Conservation (phyloP, 1,140 invertebrate genomes). For the Drosophila lacertosa region DNA sequence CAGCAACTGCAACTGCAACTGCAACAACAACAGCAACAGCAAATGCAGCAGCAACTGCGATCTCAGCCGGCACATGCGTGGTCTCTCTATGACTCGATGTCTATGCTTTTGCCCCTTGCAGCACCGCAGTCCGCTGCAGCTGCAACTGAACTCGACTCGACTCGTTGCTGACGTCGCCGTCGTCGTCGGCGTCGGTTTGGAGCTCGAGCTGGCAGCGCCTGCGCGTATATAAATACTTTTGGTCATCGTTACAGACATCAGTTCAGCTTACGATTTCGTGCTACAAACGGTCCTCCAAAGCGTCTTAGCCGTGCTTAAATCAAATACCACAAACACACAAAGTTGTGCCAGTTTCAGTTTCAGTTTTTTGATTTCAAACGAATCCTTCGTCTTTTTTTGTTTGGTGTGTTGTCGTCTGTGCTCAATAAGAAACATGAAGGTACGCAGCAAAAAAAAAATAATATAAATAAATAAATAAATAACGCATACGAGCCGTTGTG, state of each 20-base stretch:
- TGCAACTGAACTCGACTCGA: slow-evolving; percentile 42
- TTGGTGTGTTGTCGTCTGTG: slow-evolving; percentile 33
- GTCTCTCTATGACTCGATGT: slow-evolving; percentile 38
- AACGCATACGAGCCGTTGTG: neutral
- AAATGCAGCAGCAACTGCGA: slow-evolving; percentile 14
- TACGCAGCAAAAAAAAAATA: slow-evolving; percentile 21
- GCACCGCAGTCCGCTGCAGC: slow-evolving; percentile 11
- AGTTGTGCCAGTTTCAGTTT: slow-evolving; percentile 41
- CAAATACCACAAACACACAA: slow-evolving; percentile 35
- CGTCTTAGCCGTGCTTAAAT: slow-evolving; percentile 45
- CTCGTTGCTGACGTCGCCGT: slow-evolving; percentile 28
- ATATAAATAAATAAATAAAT: slow-evolving; percentile 1
- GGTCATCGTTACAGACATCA: slow-evolving; percentile 82
- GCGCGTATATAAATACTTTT: slow-evolving; percentile 83
- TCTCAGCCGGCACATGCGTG: slow-evolving; percentile 61
- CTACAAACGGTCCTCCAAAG: slow-evolving; percentile 70
- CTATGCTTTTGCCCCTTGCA: neutral
- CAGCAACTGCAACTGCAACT: slow-evolving; percentile 43
- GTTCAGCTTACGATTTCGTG: slow-evolving; percentile 81
- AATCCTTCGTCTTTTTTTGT: slow-evolving; percentile 59
- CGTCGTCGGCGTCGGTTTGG: slow-evolving; percentile 31
- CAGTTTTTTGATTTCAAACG: slow-evolving; percentile 37
- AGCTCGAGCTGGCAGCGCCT: slow-evolving; percentile 26
- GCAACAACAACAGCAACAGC: slow-evolving; percentile 37
- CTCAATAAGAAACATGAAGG: slow-evolving; percentile 68